phyloP scores from a whole-genome alignment of 2,113 vertebrate genomes.

The Mormyrus iriodes region DNA sequence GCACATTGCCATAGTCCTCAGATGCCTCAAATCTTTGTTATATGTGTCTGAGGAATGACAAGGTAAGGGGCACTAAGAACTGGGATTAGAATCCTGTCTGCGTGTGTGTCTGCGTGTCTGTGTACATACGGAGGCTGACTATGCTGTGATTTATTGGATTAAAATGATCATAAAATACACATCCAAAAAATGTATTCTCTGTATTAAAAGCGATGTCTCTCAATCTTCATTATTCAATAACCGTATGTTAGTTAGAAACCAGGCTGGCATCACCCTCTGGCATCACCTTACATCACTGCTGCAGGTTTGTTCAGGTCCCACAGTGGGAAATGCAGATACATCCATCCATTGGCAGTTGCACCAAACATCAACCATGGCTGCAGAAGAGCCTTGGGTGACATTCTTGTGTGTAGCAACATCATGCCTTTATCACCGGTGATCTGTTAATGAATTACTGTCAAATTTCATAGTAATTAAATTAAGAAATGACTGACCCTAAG shows the following conservation, averaged over 20 bases:
- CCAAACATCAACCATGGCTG: not conserved
- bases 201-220: not conserved
- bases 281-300: not conserved
- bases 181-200: not conserved
- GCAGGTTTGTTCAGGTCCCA: not conserved
- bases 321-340: not conserved
- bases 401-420: constrained; percentile 14
- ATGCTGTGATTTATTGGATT: not conserved
- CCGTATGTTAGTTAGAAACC: not conserved
- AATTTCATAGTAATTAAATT: constrained; percentile 34
- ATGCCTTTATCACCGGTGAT: constrained; percentile 32
- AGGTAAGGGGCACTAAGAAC: not conserved
- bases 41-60: not conserved
- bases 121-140: not conserved
- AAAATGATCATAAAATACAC: not conserved
- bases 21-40: not conserved
- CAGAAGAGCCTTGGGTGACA: constrained; percentile 20
- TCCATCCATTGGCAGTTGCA: not conserved
- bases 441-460: constrained; percentile 36
- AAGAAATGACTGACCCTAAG: constrained; percentile 28
- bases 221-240: not conserved
- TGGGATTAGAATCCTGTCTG: not conserved
- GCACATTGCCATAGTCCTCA: not conserved
- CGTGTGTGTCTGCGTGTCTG: too few species aligned
- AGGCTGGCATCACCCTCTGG: not conserved